phyloP scores from a whole-genome alignment of 2,888 invertebrate genomes.

The Pachydiplax longipennis region DNA sequence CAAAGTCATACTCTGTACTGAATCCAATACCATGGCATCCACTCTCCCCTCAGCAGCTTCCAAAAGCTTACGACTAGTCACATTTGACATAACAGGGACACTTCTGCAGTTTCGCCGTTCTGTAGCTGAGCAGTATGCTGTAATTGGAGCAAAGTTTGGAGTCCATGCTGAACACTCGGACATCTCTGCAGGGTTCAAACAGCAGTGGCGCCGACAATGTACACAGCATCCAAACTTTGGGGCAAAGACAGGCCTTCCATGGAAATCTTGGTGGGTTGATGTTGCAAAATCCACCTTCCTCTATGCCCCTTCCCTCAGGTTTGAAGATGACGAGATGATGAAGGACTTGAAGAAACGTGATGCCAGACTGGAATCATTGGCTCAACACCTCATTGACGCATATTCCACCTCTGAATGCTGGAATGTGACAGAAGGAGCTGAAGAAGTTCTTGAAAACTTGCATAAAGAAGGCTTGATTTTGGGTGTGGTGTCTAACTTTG shows the following conservation, averaged over 20 bases:
- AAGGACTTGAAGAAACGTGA: constrained; percentile 51
- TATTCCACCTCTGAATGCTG: constrained; percentile 78
- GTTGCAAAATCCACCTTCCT: not conserved
- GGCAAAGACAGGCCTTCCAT: constrained; percentile 69
- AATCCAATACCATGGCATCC: not conserved
- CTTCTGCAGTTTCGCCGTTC: constrained; percentile 74
- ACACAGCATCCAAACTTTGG: constrained; percentile 84
- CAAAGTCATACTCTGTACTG: not conserved
- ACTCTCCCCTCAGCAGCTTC: not conserved
- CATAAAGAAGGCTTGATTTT: constrained; percentile 62
- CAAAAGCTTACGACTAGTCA: constrained; percentile 62
- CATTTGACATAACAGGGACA: constrained; percentile 90
- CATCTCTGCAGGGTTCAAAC: constrained; percentile 69
- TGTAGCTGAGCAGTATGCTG: constrained; percentile 78
- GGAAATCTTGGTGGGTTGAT: constrained; percentile 81
- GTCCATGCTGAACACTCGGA: constrained; percentile 67
- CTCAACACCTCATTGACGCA: constrained; percentile 70
- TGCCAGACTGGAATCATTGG: constrained; percentile 62
- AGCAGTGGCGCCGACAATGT: constrained; percentile 71
- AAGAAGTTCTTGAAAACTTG: constrained; percentile 70
- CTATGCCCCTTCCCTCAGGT: not conserved
- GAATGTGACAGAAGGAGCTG: constrained; percentile 72
- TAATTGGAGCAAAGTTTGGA: constrained; percentile 75
- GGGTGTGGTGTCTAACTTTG: constrained; percentile 89
- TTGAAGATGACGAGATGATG: not conserved